Base-by-base conservation (phyloP, 2,113 vertebrate genomes). In the Hydrochoerus hydrochaeris region DNA sequence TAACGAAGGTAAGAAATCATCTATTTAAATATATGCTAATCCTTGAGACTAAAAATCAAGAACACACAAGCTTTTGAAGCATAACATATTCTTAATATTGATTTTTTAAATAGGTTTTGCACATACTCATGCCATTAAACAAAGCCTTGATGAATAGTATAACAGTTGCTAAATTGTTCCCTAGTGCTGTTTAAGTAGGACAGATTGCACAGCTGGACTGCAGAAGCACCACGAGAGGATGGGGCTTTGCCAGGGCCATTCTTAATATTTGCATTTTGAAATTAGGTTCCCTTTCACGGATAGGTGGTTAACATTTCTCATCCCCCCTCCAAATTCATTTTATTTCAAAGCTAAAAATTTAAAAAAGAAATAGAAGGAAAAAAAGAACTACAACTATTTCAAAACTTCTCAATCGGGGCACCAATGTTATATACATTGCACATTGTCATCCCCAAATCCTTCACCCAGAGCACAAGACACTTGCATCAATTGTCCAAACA, bases 71-170 rank as follows among this genome's bases (percentile, higher is more conserved):
- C 22, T 71, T 96, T 82, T 78, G 32, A 94, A 95, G 88, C 19
- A 54, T 16, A 86, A 11, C 20, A 46, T 11, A 7, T 69, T 81
- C 63, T 96, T 90, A 67, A 73, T 30, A 77, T 63, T 91, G 46
- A 91, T 91, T 78, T 93, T 89, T n/a, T 32, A 54, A 54, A 4
- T 89, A 52, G 69, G 65, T 93, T 75, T 84, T 3, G 62, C 84
- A 87, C 49, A 35, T 86, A 91, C 32, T 91, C 19, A 87, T 93
- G 30, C 41, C 81, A 46, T 92, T 95, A 19, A 91, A 90, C 58
- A 95, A 85, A 77, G 10, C 49, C 30, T 19, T 32, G 49, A 46
- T 62, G 46, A 73, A 73, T 30, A 41, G 28, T 69, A 14, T 35
- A 78, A 69, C 38, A 77, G 63, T 44, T 81, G 69, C 88, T 96